A percentile compares a stretch with the other conserved stretches of the same genome.
phyloP scores from a whole-genome alignment of 2,113 vertebrate species.

The Lathamus discolor region DNA sequence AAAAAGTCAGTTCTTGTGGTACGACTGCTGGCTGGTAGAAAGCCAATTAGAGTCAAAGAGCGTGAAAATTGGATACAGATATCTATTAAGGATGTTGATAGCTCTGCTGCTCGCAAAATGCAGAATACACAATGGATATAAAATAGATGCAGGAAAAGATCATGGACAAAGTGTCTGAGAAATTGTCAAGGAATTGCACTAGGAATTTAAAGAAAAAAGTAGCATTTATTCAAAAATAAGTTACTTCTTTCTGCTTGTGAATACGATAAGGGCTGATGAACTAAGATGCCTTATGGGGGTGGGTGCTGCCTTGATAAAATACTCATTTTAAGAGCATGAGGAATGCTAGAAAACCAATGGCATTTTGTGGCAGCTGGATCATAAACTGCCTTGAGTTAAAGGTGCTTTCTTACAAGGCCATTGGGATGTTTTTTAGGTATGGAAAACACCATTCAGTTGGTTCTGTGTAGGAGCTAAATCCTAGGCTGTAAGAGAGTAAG shows the following conservation, averaged over 20 bases:
- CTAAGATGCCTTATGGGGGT: neutral
- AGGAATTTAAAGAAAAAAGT: neutral
- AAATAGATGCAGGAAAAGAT: neutral
- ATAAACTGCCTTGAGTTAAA: neutral
- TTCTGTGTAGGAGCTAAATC: neutral
- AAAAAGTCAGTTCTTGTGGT: neutral
- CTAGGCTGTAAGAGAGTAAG: neutral
- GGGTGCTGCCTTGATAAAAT: neutral
- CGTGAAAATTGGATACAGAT: neutral
- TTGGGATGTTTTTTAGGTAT: neutral
- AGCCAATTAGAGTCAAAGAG: neutral
- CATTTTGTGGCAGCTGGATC: neutral
- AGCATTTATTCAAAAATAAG: neutral
- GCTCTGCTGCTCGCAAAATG: neutral
- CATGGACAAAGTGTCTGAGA: neutral
- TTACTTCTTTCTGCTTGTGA: neutral
- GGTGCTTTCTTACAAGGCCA: neutral
- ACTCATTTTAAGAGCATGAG: neutral
- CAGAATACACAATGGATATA: neutral
- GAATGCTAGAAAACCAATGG: neutral
- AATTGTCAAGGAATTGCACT: neutral
- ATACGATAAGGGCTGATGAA: neutral
- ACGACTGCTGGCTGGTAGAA: neutral
- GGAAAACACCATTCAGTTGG: fast-evolving
- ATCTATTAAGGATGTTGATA: neutral